Evolutionary conservation across 2,113 vertebrate genomes (phyloP).

Genomic region (Ptilorrhoa leucosticta): DNA sequence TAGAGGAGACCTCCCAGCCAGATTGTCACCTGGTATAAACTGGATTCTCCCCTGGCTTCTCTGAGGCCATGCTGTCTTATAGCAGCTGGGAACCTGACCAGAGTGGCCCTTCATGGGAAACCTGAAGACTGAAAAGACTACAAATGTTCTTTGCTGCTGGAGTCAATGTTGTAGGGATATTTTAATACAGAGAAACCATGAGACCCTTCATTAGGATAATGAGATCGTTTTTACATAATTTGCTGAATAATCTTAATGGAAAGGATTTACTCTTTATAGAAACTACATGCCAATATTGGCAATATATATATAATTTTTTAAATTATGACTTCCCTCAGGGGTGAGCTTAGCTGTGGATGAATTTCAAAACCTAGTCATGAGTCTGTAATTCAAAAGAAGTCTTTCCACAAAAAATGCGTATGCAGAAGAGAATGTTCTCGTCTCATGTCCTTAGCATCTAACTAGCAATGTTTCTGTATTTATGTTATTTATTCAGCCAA

Average conservation of each 20-base stretch:
- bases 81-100: neutral
- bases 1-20: neutral
- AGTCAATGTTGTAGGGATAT: neutral
- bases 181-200: neutral
- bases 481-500: conserved; percentile 44
- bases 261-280: neutral
- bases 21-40: neutral
- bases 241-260: neutral
- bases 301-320: neutral
- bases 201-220: neutral
- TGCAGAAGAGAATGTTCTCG: neutral
- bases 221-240: neutral
- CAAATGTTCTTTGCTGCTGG: neutral
- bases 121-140: neutral
- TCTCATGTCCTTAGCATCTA: neutral
- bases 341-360: neutral
- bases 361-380: neutral
- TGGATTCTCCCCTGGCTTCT: neutral
- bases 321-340: neutral
- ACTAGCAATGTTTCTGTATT: neutral
- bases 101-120: neutral
- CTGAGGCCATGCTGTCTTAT: neutral
- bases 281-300: neutral
- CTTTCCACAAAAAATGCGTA: neutral
- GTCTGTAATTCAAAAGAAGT: neutral